These are phyloP conservation scores for Nothoprocta perdicaria DNA, from an alignment of 2,113 vertebrate species.

Conservation along the genomic window DNA sequence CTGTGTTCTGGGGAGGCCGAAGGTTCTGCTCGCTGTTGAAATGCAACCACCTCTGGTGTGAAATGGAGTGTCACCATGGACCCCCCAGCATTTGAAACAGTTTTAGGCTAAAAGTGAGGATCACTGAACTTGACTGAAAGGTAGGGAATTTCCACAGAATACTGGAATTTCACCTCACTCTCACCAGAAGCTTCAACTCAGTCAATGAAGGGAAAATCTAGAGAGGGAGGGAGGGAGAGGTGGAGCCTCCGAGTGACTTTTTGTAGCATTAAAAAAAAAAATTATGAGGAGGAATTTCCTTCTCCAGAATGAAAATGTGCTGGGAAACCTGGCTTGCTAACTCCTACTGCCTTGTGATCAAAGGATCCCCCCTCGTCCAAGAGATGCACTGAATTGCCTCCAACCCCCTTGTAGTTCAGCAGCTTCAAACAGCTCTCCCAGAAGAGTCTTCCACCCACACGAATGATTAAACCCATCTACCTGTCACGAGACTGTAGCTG, in stretches of 20 bases:
- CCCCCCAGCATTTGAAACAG: not conserved
- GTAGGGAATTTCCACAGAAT: not conserved
- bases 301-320: not conserved
- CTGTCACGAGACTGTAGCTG: not conserved
- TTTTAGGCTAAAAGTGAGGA: not conserved
- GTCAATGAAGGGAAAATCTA: not conserved
- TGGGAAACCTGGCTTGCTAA: not conserved
- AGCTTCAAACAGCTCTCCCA: not conserved
- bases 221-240: not conserved
- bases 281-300: not conserved
- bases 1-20: not conserved
- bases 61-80: not conserved
- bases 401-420: not conserved
- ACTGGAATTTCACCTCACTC: not conserved
- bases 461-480: not conserved
- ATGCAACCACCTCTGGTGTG: not conserved
- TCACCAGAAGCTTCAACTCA: not conserved
- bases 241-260: not conserved
- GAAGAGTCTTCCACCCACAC: not conserved
- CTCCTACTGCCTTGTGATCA: not conserved
- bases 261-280: not conserved
- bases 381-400: not conserved
- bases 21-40: not conserved
- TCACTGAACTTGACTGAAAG: accelerated
- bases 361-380: not conserved